Conservation (phyloP, 2,888 invertebrate genomes). For the Ecliptopera silaceata region DNA sequence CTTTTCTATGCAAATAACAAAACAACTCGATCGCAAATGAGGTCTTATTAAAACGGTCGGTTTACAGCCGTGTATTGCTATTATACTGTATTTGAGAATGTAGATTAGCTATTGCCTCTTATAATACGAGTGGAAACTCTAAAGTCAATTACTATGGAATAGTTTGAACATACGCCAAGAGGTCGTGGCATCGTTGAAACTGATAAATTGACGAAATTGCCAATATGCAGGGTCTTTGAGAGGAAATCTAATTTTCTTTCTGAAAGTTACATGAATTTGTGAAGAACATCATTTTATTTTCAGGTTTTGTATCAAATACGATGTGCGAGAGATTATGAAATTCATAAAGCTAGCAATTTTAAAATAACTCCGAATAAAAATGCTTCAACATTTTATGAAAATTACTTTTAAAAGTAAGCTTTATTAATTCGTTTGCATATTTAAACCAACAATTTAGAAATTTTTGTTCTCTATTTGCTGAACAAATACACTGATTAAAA, state of each 20-base stretch:
- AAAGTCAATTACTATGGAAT: slow-evolving; percentile 75
- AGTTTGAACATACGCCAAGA: slow-evolving; percentile 67
- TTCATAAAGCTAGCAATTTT: not conserved
- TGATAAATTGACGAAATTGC: slow-evolving; percentile 66
- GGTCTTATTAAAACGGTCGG: slow-evolving; percentile 52
- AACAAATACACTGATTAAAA: slow-evolving; percentile 24
- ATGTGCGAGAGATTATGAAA: not conserved
- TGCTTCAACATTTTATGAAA: slow-evolving; percentile 13
- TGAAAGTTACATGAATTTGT: slow-evolving; percentile 14
- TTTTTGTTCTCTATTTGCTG: slow-evolving; percentile 24
- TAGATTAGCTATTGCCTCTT: slow-evolving; percentile 76
- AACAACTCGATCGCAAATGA: slow-evolving; percentile 42
- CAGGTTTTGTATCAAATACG: not conserved
- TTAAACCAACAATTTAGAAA: slow-evolving; percentile 18
- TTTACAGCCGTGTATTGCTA: slow-evolving; percentile 53
- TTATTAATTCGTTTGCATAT: slow-evolving; percentile 26
- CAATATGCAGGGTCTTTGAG: slow-evolving; percentile 50
- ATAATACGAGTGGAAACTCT: slow-evolving; percentile 55
- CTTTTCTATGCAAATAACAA: slow-evolving; percentile 38
- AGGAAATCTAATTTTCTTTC: slow-evolving; percentile 51
- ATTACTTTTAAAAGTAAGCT: slow-evolving; percentile 19
- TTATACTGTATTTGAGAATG: slow-evolving; percentile 72
- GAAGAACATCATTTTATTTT: slow-evolving; percentile 2
- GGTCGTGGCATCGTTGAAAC: slow-evolving; percentile 52
- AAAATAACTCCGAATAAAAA: slow-evolving; percentile 3